Evolutionary conservation across 2,797 vertebrate species (phyloP).

Genomic region (Acanthurus tractus): DNA sequence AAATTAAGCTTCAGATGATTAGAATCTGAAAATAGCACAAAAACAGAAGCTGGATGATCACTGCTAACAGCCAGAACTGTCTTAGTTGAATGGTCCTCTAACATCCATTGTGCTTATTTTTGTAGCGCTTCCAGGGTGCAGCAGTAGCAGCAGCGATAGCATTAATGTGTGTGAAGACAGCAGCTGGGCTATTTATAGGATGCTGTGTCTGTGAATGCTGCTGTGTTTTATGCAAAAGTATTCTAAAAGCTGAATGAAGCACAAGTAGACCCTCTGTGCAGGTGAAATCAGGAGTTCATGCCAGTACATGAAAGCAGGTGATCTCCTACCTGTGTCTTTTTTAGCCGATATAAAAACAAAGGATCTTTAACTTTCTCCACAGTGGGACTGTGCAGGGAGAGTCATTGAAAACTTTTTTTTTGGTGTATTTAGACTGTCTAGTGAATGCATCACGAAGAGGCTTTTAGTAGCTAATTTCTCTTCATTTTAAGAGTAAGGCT

Average conservation of each 20-base stretch:
- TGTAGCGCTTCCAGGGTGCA: slow-evolving; percentile 21
- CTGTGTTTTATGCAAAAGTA: slow-evolving; percentile 3
- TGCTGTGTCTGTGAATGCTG: slow-evolving; percentile 18
- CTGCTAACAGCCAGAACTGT: slow-evolving; percentile 12
- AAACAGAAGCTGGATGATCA: slow-evolving; percentile 34
- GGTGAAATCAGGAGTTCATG: no score
- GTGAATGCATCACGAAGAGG: no score
- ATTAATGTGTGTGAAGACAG: slow-evolving; percentile 30
- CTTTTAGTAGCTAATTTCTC: not conserved
- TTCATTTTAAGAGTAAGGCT: not conserved
- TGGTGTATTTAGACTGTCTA: no score
- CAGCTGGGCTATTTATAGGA: slow-evolving; percentile 40
- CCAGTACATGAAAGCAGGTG: not conserved
- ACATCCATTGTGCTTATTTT: slow-evolving; percentile 25
- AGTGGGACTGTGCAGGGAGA: no score
- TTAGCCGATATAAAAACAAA: not conserved
- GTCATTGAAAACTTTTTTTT: no score
- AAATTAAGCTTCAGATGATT: slow-evolving; percentile 75
- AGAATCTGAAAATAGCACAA: slow-evolving; percentile 54
- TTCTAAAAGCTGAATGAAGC: not conserved
- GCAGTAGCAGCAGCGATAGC: slow-evolving; percentile 29
- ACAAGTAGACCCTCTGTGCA: not conserved
- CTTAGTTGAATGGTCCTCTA: not conserved
- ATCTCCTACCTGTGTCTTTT: not conserved
- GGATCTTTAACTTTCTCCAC: no score